These are phyloP conservation scores for Acropora yongei DNA, from an alignment of 64 coral and sea anemone genomes.

Conservation along the genomic window DNA sequence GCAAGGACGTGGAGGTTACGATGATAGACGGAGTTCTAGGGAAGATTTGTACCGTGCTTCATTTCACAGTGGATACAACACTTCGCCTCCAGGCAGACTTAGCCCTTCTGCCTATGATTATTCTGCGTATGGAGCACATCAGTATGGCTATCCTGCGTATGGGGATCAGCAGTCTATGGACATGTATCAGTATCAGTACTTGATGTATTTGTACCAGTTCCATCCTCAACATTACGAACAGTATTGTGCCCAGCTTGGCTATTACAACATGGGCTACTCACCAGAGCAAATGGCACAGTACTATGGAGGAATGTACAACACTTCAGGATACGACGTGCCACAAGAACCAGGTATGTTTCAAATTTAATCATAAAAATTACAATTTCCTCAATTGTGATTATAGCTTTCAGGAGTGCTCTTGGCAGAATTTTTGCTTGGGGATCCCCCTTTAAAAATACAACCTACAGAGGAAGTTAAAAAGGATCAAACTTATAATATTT, in stretches of 20 bases:
- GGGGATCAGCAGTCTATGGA: slow-evolving; percentile 20
- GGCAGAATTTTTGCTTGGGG: too few species aligned
- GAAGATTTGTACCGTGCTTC: slow-evolving; percentile 26
- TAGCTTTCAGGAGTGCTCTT: background rate
- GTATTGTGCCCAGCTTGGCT: slow-evolving; percentile 24
- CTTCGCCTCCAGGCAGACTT: slow-evolving; percentile 2
- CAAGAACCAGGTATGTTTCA: slow-evolving; percentile 5
- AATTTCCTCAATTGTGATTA: background rate
- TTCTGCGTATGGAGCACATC: slow-evolving; percentile 10
- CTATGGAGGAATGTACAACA: slow-evolving; percentile 8
- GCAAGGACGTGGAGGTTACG: background rate
- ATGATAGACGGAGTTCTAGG: background rate
- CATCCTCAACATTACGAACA: slow-evolving; percentile 49
- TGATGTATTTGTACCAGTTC: slow-evolving; percentile 27
- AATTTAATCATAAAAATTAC: background rate
- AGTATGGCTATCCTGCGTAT: slow-evolving; percentile 23
- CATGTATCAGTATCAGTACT: slow-evolving; percentile 46
- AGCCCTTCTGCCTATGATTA: slow-evolving; percentile 11
- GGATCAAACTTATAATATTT: too few species aligned
- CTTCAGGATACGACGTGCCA: background rate
- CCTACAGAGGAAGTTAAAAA: too few species aligned
- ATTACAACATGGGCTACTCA: slow-evolving; percentile 22
- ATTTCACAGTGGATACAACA: slow-evolving; percentile 20
- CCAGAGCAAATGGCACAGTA: slow-evolving; percentile 30
- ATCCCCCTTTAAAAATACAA: too few species aligned